Percentiles rank a stretch among this genome's conserved stretches.
phyloP scores from a whole-genome alignment of 2,888 invertebrate species.

The Drosophila rellima region DNA sequence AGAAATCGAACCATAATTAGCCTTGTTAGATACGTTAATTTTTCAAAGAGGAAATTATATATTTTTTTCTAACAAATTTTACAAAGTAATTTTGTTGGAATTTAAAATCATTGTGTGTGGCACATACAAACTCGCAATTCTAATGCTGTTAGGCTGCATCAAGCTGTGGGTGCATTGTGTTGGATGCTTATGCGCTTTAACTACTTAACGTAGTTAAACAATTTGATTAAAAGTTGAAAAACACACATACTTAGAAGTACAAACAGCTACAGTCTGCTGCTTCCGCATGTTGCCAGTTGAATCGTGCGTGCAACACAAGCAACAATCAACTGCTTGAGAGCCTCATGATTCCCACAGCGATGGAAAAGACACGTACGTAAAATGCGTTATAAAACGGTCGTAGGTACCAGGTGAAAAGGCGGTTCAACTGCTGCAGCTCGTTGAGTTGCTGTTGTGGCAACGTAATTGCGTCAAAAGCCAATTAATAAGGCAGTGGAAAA shows the following conservation, averaged over 20 bases:
- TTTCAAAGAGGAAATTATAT: background rate
- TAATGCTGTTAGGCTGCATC: constrained; percentile 29
- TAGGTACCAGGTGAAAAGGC: constrained; percentile 22
- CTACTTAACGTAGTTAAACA: constrained; percentile 78
- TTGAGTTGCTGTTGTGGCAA: constrained; percentile 38
- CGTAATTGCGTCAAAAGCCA: constrained; percentile 74
- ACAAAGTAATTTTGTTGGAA: constrained; percentile 11
- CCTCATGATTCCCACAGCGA: constrained; percentile 37
- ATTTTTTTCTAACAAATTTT: background rate
- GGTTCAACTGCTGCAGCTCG: background rate
- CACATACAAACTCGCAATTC: background rate
- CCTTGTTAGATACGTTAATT: background rate
- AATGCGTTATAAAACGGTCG: constrained; percentile 26
- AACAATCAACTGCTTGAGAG: constrained; percentile 45
- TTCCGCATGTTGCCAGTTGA: constrained; percentile 31
- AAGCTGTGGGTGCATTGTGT: constrained; percentile 32
- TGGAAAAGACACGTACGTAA: constrained; percentile 58
- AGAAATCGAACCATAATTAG: background rate
- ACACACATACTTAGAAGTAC: constrained; percentile 14
- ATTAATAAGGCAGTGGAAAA: constrained; percentile 62
- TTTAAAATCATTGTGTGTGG: too few relatives aligned
- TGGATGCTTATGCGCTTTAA: constrained; percentile 64
- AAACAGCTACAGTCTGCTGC: constrained; percentile 12
- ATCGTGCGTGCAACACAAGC: constrained; percentile 63
- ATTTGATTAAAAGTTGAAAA: constrained; percentile 73